phyloP scores from a whole-genome alignment of 2,888 invertebrate species.

The Amiota mariae region DNA sequence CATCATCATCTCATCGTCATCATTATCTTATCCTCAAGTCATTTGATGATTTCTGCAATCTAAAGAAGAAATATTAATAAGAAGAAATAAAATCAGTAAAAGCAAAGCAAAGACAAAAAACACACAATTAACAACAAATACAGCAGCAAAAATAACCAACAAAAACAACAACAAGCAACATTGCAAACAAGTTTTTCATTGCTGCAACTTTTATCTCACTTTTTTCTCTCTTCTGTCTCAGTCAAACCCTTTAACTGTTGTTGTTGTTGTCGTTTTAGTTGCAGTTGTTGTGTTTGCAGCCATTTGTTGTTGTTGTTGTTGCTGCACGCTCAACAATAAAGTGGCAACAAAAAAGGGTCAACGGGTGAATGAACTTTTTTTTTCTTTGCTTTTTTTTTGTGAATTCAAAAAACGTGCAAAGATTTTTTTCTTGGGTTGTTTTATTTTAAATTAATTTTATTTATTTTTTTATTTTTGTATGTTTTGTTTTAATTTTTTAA shows the following conservation, averaged over 20 bases:
- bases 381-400: background rate
- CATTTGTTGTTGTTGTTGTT: slow-evolving; percentile 42
- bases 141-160: slow-evolving; percentile 1
- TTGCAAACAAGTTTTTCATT: background rate
- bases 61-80: too few species aligned
- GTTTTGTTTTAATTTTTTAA: slow-evolving; percentile 9
- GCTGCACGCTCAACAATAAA: background rate
- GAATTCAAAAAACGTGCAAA: slow-evolving; percentile 49
- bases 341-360: slow-evolving; percentile 60
- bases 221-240: slow-evolving; percentile 1
- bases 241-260: slow-evolving; percentile 2
- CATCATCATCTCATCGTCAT: too few species aligned
- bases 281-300: background rate
- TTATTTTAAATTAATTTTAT: background rate
- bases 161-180: slow-evolving; percentile 12
- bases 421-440: slow-evolving; percentile 35
- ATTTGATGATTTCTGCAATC: too few species aligned
- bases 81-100: too few species aligned
- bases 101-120: too few species aligned
- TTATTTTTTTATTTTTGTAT: background rate
- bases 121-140: background rate
- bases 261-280: background rate
- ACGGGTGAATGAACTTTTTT: slow-evolving; percentile 64
- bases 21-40: too few species aligned
- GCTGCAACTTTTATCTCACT: too few species aligned